These are phyloP conservation scores for Mya arenaria DNA, from an alignment of 1,140 invertebrate species.

Conservation along the genomic window DNA sequence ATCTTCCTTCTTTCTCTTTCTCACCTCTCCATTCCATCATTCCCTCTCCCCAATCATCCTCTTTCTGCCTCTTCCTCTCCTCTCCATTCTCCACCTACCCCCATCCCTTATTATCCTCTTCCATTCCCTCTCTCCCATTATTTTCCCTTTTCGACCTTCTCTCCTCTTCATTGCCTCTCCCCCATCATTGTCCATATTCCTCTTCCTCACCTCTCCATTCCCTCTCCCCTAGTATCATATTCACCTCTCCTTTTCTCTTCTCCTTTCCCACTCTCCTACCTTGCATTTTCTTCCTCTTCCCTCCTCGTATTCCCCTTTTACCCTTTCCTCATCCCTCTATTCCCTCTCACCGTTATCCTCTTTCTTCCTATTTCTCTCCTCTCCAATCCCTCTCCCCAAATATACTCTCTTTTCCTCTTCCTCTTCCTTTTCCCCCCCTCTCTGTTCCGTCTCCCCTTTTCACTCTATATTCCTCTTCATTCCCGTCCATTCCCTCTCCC, in stretches of 20 bases:
- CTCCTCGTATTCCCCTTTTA: background rate
- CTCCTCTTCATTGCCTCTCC: background rate
- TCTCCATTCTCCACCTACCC: background rate
- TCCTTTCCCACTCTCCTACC: background rate
- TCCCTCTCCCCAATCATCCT: background rate
- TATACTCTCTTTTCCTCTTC: background rate
- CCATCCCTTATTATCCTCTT: background rate
- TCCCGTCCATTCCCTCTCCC: background rate
- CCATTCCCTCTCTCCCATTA: background rate
- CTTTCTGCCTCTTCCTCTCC: background rate
- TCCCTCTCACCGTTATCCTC: background rate
- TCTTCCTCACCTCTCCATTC: too few species aligned
- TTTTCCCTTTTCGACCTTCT: background rate
- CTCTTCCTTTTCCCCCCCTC: background rate
- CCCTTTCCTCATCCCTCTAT: too few species aligned
- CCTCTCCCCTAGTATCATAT: background rate
- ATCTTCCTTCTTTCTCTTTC: background rate
- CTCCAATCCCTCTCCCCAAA: background rate
- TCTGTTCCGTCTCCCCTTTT: background rate
- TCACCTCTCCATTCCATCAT: background rate
- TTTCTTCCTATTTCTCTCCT: background rate
- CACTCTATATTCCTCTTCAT: background rate
- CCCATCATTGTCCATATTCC: background rate
- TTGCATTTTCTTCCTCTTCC: background rate
- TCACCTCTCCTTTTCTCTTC: background rate